Conservation (phyloP, 2,113 vertebrate genomes). For the Orycteropus afer region DNA sequence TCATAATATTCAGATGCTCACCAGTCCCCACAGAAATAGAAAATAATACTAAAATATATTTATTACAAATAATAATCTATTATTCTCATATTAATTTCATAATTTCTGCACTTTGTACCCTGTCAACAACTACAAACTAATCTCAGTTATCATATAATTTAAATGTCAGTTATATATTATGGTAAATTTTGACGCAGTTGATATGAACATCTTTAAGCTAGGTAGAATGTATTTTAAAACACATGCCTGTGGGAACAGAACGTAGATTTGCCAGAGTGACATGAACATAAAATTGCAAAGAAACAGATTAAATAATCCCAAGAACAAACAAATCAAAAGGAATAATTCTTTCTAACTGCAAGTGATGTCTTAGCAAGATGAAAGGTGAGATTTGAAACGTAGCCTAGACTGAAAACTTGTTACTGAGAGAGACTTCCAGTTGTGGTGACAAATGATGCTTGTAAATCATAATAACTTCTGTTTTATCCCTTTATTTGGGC, state of each 20-base stretch:
- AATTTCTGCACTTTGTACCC: neutral
- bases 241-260: neutral
- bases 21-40: slow-evolving; percentile 24
- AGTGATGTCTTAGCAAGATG: neutral
- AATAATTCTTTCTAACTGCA: neutral
- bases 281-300: neutral
- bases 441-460: slow-evolving; percentile 45
- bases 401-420: neutral
- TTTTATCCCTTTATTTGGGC: neutral
- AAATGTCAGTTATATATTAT: neutral
- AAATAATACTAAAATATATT: slow-evolving; percentile 4
- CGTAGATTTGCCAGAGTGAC: neutral
- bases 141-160: slow-evolving; percentile 3
- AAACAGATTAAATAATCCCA: neutral
- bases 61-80: neutral
- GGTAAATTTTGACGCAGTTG: neutral
- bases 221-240: neutral
- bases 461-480: slow-evolving; percentile 27
- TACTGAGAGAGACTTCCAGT: neutral
- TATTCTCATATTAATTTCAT: neutral
- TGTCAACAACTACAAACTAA: neutral
- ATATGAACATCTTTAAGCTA: neutral
- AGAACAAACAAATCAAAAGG: neutral
- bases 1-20: slow-evolving; percentile 32
- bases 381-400: neutral